Percentiles rank a stretch among this genome's conserved stretches.
phyloP scores from a whole-genome alignment of 1,140 invertebrate species.

The Cotesia typhae region DNA sequence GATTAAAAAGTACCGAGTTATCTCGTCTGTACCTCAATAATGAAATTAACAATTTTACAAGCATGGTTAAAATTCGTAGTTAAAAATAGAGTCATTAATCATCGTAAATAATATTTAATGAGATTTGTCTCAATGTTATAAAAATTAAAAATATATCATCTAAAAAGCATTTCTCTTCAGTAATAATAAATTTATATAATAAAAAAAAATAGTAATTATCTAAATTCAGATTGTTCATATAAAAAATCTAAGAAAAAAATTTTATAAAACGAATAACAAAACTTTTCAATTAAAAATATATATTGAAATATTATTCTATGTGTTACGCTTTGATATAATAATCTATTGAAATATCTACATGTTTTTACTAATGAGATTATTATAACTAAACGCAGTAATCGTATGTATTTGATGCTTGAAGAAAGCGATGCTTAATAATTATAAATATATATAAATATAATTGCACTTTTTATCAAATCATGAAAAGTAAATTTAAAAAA shows the following conservation, averaged over 20 bases:
- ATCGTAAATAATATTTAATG: no score
- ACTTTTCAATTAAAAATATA: constrained; percentile 31
- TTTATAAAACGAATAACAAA: constrained; percentile 24
- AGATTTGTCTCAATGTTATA: constrained; percentile 1
- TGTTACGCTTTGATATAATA: constrained; percentile 49
- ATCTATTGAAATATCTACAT: constrained; percentile 52
- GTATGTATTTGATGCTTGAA: constrained; percentile 11
- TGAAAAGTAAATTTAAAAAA: not conserved
- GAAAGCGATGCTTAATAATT: constrained; percentile 3
- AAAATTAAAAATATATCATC: no score
- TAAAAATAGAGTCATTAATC: no score
- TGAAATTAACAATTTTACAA: not conserved
- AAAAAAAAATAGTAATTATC: not conserved
- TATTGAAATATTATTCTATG: constrained; percentile 44
- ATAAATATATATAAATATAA: constrained; percentile 25
- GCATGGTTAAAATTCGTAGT: not conserved
- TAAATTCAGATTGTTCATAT: not conserved
- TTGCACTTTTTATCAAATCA: constrained; percentile 13
- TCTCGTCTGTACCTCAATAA: not conserved
- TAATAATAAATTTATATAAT: no score
- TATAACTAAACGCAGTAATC: constrained; percentile 32
- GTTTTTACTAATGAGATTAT: constrained; percentile 44
- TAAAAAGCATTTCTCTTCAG: not conserved
- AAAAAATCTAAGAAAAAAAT: not conserved
- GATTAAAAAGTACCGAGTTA: constrained; percentile 11